These are phyloP conservation scores for Chrysolophus pictus DNA, from an alignment of 2,797 vertebrate species.

Conservation along the genomic window DNA sequence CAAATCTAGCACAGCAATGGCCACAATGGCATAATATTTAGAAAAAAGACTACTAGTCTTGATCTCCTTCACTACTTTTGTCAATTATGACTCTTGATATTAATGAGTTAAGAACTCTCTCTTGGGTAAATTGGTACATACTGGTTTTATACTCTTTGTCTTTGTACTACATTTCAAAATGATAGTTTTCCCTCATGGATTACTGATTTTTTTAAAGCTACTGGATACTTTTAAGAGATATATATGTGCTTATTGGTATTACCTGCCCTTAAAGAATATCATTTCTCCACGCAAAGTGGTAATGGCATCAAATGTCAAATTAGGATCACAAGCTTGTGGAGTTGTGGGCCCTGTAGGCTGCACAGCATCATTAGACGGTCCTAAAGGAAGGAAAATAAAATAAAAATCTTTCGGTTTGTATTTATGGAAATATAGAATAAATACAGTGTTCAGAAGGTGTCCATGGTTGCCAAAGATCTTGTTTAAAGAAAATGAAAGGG, in stretches of 20 bases:
- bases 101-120: neutral
- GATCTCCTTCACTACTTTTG: neutral
- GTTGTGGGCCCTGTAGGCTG: constrained; percentile 79
- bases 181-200: neutral
- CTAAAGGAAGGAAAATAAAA: constrained; percentile 60
- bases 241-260: neutral
- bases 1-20: neutral
- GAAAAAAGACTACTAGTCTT: neutral
- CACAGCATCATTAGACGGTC: constrained; percentile 48
- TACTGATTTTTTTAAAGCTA: neutral
- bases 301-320: constrained; percentile 86
- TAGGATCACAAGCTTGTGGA: constrained; percentile 84
- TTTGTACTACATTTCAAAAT: neutral
- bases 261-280: constrained; percentile 91
- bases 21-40: neutral
- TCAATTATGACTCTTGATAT: neutral
- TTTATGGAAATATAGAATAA: neutral
- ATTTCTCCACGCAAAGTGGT: constrained; percentile 86
- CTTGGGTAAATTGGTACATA: neutral
- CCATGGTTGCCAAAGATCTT: neutral
- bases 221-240: neutral
- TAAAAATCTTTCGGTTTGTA: neutral
- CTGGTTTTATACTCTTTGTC: neutral
- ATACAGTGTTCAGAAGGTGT: neutral
- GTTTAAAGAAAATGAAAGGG: neutral